Evolutionary conservation across 2,888 invertebrate species (phyloP), one percentile per base, ranked within the genome.

Genomic region (Brenthis ino): DNA sequence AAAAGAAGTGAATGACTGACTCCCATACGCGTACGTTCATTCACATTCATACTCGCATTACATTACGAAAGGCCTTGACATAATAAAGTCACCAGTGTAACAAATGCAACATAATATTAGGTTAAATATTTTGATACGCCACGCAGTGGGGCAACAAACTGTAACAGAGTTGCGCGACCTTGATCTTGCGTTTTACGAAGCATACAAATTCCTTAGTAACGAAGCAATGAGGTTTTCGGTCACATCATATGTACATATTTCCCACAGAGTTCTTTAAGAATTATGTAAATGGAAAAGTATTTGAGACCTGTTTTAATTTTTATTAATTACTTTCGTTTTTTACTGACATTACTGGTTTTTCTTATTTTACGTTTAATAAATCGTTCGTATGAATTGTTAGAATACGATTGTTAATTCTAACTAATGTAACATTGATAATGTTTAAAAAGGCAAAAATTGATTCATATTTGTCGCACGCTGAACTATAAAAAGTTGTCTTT

Each of bases 151-250:
- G 54, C 70, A 67, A 70, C 56, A 67, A 70, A 61, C 68, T 65
- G 57, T 57, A 68, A 71, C 71, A 66, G 58, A 60, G 58, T 65
- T 24, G 58, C 24, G 61, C 57, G 67, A 53, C 71, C 71, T 71
- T 71, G 69, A 67, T 66, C 67, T 67, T 61, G 61, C 20, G 50
- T 37, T 56, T 57, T 50, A 43, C 48, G 33, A 33, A 61, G 33
- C 50, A 57, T 60, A 54, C 53, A 51, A 47, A 48, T 48, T 54
- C 33, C 11, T 53, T 53, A 61, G 61, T 53, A 20, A 14, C 20
- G 11, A 37, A 8, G 37, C 51, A 24, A 64, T 43, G 57, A 56
- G 43, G n/a, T 24, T 55, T 56, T 24, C 8, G n/a, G 12, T n/a
- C 14, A 47, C 43, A 14, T 14, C 12, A n/a, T 6, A 14, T 2